Evolutionary conservation across 2,888 invertebrate species (phyloP), one percentile per base, ranked within the genome.

Genomic region (Synanthedon tipuliformis): DNA sequence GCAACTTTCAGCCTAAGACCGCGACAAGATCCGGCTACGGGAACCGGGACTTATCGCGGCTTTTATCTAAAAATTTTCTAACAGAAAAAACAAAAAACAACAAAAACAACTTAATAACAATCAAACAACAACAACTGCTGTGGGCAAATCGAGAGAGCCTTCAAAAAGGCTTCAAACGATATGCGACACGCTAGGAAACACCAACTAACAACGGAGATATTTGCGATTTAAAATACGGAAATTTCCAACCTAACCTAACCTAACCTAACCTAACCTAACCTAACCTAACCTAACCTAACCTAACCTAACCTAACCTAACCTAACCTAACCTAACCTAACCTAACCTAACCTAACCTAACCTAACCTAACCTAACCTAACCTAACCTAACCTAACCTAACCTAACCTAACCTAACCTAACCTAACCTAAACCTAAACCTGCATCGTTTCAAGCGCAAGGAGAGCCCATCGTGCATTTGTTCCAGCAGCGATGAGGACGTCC

Each of bases 241-340:
- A 41, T 1, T 3, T 3, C 41, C 2, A 41, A 41, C 41, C 41
- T 41, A 41, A 41, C 41, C 41, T 41, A 41, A 41, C 41, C 41
- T 41, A 41, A 41, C 41, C 16, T 16, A 16, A 16, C 16, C 41
- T 41, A 41, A 41, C 41, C 53, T 50, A 50, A 53, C 16, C 16
- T 16, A 16, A 53, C 53, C 53, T 53, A 53, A 53, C 53, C 53
- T 53, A 53, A 50, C 53, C 53, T 50, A 53, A 53, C 53, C 53
- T 53, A 53, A 53, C 53, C 53, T 53, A 53, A 53, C 53, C 53
- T 53, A 53, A 53, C 53, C 53, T 50, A 53, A 53, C 53, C 53
- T 53, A 53, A 53, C 53, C 53, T 53, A 52, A 52, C 52, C 52
- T 52, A 52, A 52, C 52, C 52, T 49, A 52, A 52, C 52, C 52